Evolutionary conservation across 53 echinoderm and acorn worm species (phyloP), one percentile per base, ranked within the genome.

Genomic region (Holothuria scabra): DNA sequence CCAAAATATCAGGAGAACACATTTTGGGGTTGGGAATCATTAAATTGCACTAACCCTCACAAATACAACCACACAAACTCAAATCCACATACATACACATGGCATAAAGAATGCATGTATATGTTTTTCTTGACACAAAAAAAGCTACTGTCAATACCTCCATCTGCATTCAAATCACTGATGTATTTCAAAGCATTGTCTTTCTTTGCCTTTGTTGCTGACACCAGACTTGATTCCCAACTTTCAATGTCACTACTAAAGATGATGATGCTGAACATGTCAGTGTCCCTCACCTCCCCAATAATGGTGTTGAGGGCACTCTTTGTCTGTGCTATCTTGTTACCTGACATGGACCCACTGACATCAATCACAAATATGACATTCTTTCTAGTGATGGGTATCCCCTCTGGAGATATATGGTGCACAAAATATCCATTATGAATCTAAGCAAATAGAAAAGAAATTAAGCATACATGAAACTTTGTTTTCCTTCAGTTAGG

Each of bases 351-450:
- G 5, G 95, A 95, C 9, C 95, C 95, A 68, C 95, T 95, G 38
- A 86, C 86, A 65, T 95, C 95, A 30, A 95, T 95, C n/a, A 92
- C 88, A 60, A 95, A 95, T 25, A 91, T 90, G 19, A 95, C 92
- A 34, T 90, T 92, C 32, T 95, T 95, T 14, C 85, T 87, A 1
- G 86, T 89, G 30, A 85, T 82, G 5, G 88, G 65, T 23, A 95
- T 65, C n/a, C 90, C 92, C 83, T 83, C 90, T 0, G 95, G 95
- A 20, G 95, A 92, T 49, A 95, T 91, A 83, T 95, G 90, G 81
- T 95, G 95, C 18, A 95, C 95, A 49, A 95, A 95, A 35, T 95
- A 95, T 2, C 95, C 95, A 86, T 95, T 92, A 79, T 92, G 81
- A 48, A 92, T 82, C 95, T 95, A 79, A 21, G 60, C 24, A 38